These are phyloP conservation scores for Ptiloglossa arizonensis DNA, from an alignment of 1,140 invertebrate species.

Conservation along the genomic window DNA sequence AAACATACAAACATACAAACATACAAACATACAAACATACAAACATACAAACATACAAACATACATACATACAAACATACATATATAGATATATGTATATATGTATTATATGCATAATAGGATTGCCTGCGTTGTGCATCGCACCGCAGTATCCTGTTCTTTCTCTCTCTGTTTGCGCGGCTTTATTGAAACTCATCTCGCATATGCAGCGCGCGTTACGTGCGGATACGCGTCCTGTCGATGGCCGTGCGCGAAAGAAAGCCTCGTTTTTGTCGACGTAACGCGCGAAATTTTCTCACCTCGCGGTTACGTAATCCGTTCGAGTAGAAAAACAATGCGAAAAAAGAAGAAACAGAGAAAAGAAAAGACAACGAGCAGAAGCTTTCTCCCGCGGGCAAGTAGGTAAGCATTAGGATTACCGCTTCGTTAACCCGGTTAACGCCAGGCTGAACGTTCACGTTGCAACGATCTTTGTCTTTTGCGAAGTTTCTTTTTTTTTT, in stretches of 20 bases:
- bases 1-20: no score
- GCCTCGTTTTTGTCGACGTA: slow-evolving; percentile 1
- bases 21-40: no score
- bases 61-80: no score
- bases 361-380: no score
- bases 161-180: background rate
- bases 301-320: background rate
- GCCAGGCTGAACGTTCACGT: no score
- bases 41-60: no score
- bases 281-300: slow-evolving; percentile 10
- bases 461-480: background rate
- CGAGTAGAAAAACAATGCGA: no score
- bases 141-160: slow-evolving; percentile 20
- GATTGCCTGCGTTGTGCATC: slow-evolving; percentile 16
- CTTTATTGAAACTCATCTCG: slow-evolving; percentile 42
- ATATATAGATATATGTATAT: no score
- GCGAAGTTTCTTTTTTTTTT: no score
- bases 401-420: background rate
- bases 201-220: slow-evolving; percentile 29
- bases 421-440: background rate
- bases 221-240: slow-evolving; percentile 19
- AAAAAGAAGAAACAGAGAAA: no score
- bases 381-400: background rate
- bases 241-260: slow-evolving; percentile 44
- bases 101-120: slow-evolving; percentile 17